These are phyloP conservation scores for Amphibalanus amphitrite DNA, from an alignment of 1,140 invertebrate genomes.

Conservation along the genomic window DNA sequence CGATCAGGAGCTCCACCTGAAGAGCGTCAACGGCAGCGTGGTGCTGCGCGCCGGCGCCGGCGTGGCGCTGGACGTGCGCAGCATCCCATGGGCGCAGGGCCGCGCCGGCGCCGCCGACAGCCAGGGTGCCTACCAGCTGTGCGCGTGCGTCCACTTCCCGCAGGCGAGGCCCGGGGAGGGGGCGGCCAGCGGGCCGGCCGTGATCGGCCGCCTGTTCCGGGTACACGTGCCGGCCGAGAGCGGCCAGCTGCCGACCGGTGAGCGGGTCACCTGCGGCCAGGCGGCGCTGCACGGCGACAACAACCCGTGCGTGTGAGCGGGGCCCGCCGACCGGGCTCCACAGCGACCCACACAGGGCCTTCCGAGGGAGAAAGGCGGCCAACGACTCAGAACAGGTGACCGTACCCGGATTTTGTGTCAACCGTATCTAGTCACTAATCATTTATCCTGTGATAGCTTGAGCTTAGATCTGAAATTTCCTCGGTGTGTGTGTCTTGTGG, in stretches of 20 bases:
- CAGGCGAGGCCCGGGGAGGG: too few relatives aligned
- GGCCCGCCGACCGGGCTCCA: neutral
- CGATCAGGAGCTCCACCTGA: constrained; percentile 57
- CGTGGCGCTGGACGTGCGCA: constrained; percentile 48
- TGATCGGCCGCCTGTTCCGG: constrained; percentile 49
- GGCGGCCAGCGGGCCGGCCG: too few relatives aligned
- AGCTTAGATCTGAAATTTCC: too few relatives aligned
- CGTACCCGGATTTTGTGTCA: too few relatives aligned
- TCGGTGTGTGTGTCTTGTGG: too few relatives aligned
- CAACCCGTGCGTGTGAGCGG: constrained; percentile 42
- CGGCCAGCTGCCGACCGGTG: constrained; percentile 23
- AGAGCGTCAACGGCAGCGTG: constrained; percentile 58
- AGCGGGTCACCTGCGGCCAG: constrained; percentile 32
- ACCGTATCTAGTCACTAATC: too few relatives aligned
- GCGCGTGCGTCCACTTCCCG: neutral
- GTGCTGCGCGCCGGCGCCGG: constrained; percentile 49
- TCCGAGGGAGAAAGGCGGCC: neutral
- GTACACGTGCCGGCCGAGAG: constrained; percentile 41
- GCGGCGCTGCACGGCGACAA: constrained; percentile 30
- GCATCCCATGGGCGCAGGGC: constrained; percentile 40
- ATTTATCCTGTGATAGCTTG: too few relatives aligned
- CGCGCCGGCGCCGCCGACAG: constrained; percentile 11
- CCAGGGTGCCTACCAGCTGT: constrained; percentile 26
- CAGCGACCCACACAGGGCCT: neutral
- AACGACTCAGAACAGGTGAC: too few relatives aligned